Conservation (phyloP, 2,888 invertebrate species). For the Xanthia icteritia region DNA sequence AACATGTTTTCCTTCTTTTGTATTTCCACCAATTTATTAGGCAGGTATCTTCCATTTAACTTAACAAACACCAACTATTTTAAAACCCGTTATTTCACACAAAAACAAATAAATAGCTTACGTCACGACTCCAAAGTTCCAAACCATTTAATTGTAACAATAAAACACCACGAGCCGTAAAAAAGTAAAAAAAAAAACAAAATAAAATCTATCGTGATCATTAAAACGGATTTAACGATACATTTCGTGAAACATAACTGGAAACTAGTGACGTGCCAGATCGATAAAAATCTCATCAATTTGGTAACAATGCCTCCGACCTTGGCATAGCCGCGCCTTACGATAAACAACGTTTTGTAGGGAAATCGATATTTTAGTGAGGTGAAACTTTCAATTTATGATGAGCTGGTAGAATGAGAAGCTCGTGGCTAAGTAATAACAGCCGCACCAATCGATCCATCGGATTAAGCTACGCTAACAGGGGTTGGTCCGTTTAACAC, state of each 20-base stretch:
- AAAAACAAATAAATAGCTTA: constrained; percentile 15
- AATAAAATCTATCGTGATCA: constrained; percentile 30
- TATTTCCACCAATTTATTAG: not conserved
- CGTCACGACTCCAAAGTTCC: constrained; percentile 17
- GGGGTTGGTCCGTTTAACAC: too few species aligned
- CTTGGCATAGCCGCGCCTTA: constrained; percentile 65
- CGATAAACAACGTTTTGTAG: constrained; percentile 49
- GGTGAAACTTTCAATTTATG: constrained; percentile 35
- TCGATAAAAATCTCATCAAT: constrained; percentile 63
- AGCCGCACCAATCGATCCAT: too few species aligned
- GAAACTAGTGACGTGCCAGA: constrained; percentile 47
- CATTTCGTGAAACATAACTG: constrained; percentile 50
- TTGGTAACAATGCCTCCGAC: constrained; percentile 57
- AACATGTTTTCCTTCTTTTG: not conserved
- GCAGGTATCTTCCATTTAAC: not conserved
- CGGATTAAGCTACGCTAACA: too few species aligned
- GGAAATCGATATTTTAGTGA: constrained; percentile 52
- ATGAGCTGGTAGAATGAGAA: not conserved
- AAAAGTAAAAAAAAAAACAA: constrained; percentile 34
- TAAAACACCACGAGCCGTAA: constrained; percentile 45
- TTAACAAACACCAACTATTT: not conserved
- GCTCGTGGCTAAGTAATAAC: too few species aligned
- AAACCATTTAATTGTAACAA: constrained; percentile 36
- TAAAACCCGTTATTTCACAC: not conserved
- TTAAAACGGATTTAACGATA: constrained; percentile 60